Base-by-base conservation (phyloP, 2,888 invertebrate genomes). In the Lasioglossum marginatum region DNA sequence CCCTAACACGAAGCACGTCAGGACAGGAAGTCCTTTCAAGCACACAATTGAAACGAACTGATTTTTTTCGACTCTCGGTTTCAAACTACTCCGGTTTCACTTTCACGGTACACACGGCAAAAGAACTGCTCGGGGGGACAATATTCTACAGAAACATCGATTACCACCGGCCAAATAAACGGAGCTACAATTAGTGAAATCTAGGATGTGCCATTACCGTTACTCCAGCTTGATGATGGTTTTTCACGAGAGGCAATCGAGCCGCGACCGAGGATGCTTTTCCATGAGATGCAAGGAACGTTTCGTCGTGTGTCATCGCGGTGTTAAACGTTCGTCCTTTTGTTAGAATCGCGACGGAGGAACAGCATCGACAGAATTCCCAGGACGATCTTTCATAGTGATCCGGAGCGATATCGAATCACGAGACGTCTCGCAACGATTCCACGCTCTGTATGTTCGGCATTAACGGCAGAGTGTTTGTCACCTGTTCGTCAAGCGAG, bases 401-500 rank as follows among this genome's bases (percentile, higher is more conserved):
- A 63, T 63, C 16, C 5, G 16, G 5, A 63, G 27, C 6, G 27
- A 31, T 14, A 2, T 27, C 14, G 60, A 31, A 63, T 31, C 60
- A 16, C 27, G 60, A 63, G 16, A n/a, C 60, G 60, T 63, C 31
- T 60, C 60, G 60, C 10, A 12, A 63, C 60, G 27, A 31, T 63
- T 27, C 14, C 27, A 16, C 27, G 60, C 60, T 31, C 16, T 31
- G 60, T 0, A 27, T 0, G 1, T 63, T 27, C 27, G 60, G 27
- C 60, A 16, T 63, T 16, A 31, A 63, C 6, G 27, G n/a, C 5
- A 63, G 16, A 63, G 27, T 16, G 60, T 31, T 63, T 27, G 31
- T 31, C 63, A 34, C 83, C 78, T 66, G 66, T 66, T 52, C 34
- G 40, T 23, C 68, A 45, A 19, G 43, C 27, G 52, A 78, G 63